Percentiles rank a stretch among this genome's conserved stretches.
phyloP scores from a whole-genome alignment of 2,797 vertebrate species.

The Myripristis jacobus region DNA sequence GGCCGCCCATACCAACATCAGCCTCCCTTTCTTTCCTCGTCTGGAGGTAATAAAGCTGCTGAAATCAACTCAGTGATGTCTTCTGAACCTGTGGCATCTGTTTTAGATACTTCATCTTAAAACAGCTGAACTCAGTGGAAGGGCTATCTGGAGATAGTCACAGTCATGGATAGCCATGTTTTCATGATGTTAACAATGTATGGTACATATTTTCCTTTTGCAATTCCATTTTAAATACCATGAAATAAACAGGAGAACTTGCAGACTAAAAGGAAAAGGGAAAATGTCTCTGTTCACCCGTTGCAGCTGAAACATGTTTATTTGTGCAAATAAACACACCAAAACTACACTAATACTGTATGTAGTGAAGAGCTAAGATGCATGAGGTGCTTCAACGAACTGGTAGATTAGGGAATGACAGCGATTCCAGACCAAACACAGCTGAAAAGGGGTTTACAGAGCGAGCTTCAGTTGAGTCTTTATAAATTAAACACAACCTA shows the following conservation, averaged over 20 bases:
- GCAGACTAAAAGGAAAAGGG: slow-evolving; percentile 7
- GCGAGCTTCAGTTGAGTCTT: neutral
- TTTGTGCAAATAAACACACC: slow-evolving; percentile 4
- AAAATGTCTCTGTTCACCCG: neutral
- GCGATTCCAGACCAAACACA: slow-evolving; percentile 15
- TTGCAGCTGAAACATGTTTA: slow-evolving; percentile 4
- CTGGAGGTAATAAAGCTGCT: slow-evolving; percentile 58
- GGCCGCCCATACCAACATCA: slow-evolving; percentile 40
- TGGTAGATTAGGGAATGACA: slow-evolving; percentile 5
- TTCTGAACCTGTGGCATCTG: slow-evolving; percentile 56
- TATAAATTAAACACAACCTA: slow-evolving; percentile 7
- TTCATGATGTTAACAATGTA: slow-evolving; percentile 42
- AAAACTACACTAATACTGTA: neutral
- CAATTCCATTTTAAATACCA: slow-evolving; percentile 16
- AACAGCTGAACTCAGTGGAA: neutral
- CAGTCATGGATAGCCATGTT: slow-evolving; percentile 20
- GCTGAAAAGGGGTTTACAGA: neutral
- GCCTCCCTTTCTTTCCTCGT: slow-evolving; percentile 29
- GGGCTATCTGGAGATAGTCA: slow-evolving; percentile 20
- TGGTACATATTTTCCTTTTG: slow-evolving; percentile 16
- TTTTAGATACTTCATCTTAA: slow-evolving; percentile 43
- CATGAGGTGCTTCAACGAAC: neutral
- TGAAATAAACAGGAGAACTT: slow-evolving; percentile 24
- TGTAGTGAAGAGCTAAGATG: neutral
- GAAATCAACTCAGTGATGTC: slow-evolving; percentile 46